Conservation (phyloP, 1,140 invertebrate species). For the Branchinecta lynchi region DNA sequence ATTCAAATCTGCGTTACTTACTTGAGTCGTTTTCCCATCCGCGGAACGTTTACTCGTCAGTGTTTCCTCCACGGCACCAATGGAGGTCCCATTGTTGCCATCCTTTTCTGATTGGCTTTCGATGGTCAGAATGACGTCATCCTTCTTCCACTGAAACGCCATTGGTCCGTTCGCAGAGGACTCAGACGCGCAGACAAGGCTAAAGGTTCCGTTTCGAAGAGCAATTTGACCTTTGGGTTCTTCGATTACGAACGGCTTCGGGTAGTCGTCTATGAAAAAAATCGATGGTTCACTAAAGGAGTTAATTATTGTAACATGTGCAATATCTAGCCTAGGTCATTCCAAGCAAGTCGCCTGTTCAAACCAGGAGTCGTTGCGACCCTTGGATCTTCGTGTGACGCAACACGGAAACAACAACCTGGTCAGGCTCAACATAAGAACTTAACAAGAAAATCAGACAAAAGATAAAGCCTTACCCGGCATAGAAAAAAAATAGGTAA, state of each 20-base stretch:
- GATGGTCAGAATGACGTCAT: constrained; percentile 52
- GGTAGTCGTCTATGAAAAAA: constrained; percentile 44
- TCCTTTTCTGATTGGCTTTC: constrained; percentile 4
- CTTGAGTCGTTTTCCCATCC: constrained; percentile 22
- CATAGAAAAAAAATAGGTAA: too few species aligned
- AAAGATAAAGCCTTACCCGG: too few species aligned
- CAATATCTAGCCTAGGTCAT: too few species aligned
- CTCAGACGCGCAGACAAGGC: constrained; percentile 58
- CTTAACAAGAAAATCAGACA: too few species aligned
- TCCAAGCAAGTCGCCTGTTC: too few species aligned
- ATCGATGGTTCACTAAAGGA: too few species aligned
- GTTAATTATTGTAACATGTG: too few species aligned
- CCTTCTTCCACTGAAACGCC: constrained; percentile 72
- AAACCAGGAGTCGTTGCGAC: too few species aligned
- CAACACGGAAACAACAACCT: too few species aligned
- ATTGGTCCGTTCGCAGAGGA: constrained; percentile 44
- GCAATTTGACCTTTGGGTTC: constrained; percentile 63
- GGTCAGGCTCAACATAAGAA: too few species aligned
- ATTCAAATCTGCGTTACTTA: not conserved
- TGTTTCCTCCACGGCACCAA: constrained; percentile 16
- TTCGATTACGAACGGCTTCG: constrained; percentile 65
- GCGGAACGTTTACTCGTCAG: constrained; percentile 24
- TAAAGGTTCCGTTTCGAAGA: constrained; percentile 66
- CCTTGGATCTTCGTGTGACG: too few species aligned
- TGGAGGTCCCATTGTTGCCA: not conserved